Percentiles rank a stretch among this genome's conserved stretches.
These are phyloP conservation scores for Eilema depressum DNA, from an alignment of 2,888 invertebrate species.

Conservation along the genomic window DNA sequence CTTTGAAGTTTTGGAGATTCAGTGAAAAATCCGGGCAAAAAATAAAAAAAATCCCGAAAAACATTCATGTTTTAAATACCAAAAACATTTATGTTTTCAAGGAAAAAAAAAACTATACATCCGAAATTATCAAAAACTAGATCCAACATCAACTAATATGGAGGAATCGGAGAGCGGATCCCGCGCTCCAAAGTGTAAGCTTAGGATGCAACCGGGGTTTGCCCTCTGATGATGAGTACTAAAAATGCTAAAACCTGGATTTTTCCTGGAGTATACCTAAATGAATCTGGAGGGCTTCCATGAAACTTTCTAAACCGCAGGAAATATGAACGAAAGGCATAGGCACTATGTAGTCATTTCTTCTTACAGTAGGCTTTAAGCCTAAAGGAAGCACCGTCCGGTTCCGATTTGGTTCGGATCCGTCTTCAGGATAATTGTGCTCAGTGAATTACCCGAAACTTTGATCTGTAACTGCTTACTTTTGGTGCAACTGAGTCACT, in stretches of 20 bases:
- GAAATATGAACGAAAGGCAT: too few relatives aligned
- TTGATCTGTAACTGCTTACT: too few relatives aligned
- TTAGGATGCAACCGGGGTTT: not conserved
- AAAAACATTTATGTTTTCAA: not conserved
- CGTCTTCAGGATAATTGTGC: too few relatives aligned
- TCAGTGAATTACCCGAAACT: too few relatives aligned
- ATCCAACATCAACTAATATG: not conserved
- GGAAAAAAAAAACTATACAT: not conserved
- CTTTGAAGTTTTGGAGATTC: not conserved
- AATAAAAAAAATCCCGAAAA: not conserved
- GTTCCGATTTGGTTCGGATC: too few relatives aligned
- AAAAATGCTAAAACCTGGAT: not conserved
- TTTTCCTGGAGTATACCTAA: not conserved
- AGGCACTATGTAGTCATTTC: too few relatives aligned
- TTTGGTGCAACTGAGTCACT: too few relatives aligned
- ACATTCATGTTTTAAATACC: not conserved
- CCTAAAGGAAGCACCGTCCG: too few relatives aligned
- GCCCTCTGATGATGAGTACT: not conserved
- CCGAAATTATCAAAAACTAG: not conserved
- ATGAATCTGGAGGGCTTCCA: not conserved
- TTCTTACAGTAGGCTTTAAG: too few relatives aligned
- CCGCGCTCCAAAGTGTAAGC: constrained; percentile 2
- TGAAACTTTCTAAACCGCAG: too few relatives aligned
- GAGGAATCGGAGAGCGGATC: not conserved
- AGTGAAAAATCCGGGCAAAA: not conserved